Base-by-base conservation (phyloP, 2,113 vertebrate species). In the Noctilio leporinus region DNA sequence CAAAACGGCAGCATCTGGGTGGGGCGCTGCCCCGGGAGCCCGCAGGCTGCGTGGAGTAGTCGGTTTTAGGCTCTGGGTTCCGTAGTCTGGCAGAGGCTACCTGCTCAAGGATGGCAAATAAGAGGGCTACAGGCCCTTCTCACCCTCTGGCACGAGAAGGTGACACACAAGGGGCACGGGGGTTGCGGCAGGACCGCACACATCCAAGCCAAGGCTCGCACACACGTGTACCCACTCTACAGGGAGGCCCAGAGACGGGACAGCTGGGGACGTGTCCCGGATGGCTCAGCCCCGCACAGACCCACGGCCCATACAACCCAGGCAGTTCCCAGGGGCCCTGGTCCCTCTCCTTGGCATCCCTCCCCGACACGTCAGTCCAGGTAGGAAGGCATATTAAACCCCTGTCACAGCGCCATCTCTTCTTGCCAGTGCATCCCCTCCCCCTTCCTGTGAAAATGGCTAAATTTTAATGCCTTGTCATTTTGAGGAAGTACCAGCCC, bases 381-480 rank as follows among this genome's bases (percentile, higher is more conserved):
- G 83, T 91, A 45, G 53, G 80, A 90, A 96, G 91, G 91, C 76
- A 95, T 77, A 95, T 92, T 64, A 97, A 94, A 91, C 78, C 49
- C 57, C 10, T 59, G 84, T 67, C 84, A 88, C 86, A 64, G 86
- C 43, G 40, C 67, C 77, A 95, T 69, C 93, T 75, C 78, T 69
- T 40, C 26, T 33, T 12, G 67, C 80, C 0, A 0, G 35, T 43
- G 47, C 28, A 0, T 57, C 5, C 70, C 94, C 93, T n/a, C 81
- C 96, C 94, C 70, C 72, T 89, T 96, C 96, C 91, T 94, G 93
- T 95, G 88, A 97, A 97, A 97, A 98, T 94, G 80, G 89, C 96
- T 97, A 96, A 96, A 97, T 97, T 96, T 97, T 95, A 96, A 96
- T 96, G 94, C 67, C 85, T 91, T 92, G 24, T 73, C 38, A 7